Conservation (phyloP, 2,888 invertebrate genomes). For the Cryptocephalus primarius region DNA sequence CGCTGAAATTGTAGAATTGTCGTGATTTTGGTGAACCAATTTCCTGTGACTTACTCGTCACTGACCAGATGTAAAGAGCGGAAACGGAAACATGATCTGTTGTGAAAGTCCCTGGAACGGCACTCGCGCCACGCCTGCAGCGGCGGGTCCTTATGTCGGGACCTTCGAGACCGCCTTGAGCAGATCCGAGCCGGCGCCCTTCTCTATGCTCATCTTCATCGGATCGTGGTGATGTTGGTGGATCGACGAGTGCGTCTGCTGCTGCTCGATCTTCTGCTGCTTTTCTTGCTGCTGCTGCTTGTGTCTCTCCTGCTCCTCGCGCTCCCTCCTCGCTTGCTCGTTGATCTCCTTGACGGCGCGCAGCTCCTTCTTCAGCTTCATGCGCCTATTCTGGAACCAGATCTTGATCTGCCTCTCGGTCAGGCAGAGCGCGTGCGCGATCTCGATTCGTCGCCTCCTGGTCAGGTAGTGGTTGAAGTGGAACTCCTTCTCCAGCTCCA, state of each 20-base stretch:
- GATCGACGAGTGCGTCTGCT: constrained; percentile 50
- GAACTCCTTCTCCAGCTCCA: constrained; percentile 97
- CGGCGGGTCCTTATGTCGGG: constrained; percentile 52
- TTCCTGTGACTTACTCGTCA: too few species aligned
- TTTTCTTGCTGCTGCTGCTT: constrained; percentile 84
- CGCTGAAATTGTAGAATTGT: too few species aligned
- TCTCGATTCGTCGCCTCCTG: constrained; percentile 90
- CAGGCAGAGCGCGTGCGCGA: constrained; percentile 90
- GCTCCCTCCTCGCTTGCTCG: constrained; percentile 82
- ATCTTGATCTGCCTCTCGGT: constrained; percentile 96
- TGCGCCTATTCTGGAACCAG: constrained; percentile 93
- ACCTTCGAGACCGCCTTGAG: constrained; percentile 68
- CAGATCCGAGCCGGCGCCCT: constrained; percentile 57
- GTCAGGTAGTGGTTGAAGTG: constrained; percentile 97
- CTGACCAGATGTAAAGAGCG: too few species aligned
- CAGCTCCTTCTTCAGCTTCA: constrained; percentile 94
- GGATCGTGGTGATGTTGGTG: constrained; percentile 64
- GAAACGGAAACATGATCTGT: too few species aligned
- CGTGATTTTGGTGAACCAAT: too few species aligned
- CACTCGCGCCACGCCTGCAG: too few species aligned
- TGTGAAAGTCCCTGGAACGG: too few species aligned
- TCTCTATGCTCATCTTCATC: constrained; percentile 63
- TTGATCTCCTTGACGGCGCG: constrained; percentile 91
- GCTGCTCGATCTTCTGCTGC: constrained; percentile 63
- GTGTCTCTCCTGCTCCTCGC: constrained; percentile 85